Conservation (phyloP, 2,888 invertebrate genomes). For the Arrhopalites spinosus region DNA sequence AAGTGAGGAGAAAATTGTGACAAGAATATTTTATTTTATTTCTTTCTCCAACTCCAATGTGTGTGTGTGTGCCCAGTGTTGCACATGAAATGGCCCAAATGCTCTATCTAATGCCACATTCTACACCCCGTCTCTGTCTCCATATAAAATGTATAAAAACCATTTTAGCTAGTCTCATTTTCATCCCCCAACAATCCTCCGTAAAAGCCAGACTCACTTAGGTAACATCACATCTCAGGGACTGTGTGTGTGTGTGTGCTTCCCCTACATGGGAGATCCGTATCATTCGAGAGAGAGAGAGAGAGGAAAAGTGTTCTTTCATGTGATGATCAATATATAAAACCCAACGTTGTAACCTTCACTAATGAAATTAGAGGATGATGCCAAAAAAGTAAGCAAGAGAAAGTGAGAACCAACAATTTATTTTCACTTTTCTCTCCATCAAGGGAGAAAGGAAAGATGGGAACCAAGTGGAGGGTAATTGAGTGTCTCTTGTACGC, state of each 20-base stretch:
- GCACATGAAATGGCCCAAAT: background rate
- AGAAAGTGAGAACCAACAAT: background rate
- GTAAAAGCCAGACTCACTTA: too few species aligned
- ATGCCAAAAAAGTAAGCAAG: background rate
- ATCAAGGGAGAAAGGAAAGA: too few species aligned
- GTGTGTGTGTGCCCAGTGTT: background rate
- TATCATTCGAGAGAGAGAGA: too few species aligned
- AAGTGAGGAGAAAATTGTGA: background rate
- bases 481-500: too few species aligned
- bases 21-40: slow-evolving; percentile 1
- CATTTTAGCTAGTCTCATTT: too few species aligned
- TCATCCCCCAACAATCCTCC: too few species aligned
- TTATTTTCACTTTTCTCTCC: background rate
- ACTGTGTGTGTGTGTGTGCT: too few species aligned
- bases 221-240: too few species aligned
- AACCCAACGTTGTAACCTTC: too few species aligned
- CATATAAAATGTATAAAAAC: background rate
- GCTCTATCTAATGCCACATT: background rate
- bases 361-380: background rate
- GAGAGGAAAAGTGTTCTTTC: too few species aligned
- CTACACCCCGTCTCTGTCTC: background rate
- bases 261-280: background rate
- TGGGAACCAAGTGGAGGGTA: too few species aligned
- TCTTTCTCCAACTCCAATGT: background rate
- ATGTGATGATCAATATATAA: too few species aligned